Percentiles rank a stretch among this genome's conserved stretches.
phyloP scores from a whole-genome alignment of 2,888 invertebrate species.

The Eulithis prunata region DNA sequence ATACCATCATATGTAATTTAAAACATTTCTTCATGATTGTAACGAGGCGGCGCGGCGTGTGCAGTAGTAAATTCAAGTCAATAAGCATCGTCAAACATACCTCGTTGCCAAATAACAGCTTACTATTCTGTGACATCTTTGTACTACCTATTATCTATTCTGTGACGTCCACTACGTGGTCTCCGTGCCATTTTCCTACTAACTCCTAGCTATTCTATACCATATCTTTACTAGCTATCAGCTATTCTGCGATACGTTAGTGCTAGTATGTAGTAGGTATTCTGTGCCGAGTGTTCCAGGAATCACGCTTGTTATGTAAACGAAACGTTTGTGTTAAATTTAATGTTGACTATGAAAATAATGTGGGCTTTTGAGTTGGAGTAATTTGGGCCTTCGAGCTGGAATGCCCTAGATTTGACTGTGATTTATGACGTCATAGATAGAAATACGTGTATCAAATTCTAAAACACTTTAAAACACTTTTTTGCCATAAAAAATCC shows the following conservation, averaged over 20 bases:
- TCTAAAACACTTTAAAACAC: not conserved
- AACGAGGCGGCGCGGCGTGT: not conserved
- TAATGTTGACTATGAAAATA: conserved; percentile 29
- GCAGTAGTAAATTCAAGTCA: conserved; percentile 20
- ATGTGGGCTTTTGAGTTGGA: conserved; percentile 11
- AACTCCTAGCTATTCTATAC: conserved; percentile 3
- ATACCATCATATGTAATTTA: no score
- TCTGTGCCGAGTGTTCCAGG: conserved; percentile 23
- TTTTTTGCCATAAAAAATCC: conserved; percentile 21
- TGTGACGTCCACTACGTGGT: not conserved
- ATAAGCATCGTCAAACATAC: conserved; percentile 11
- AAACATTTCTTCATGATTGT: no score
- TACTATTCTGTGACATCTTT: conserved; percentile 1
- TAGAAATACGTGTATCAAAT: not conserved
- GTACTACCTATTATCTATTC: conserved; percentile 3
- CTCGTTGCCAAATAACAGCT: conserved; percentile 3
- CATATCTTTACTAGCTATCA: no score
- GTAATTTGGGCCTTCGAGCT: not conserved
- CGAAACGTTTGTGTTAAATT: conserved; percentile 29
- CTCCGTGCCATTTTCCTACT: not conserved
- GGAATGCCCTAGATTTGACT: not conserved
- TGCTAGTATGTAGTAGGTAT: not conserved
- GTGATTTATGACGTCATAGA: not conserved
- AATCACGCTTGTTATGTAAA: conserved; percentile 32
- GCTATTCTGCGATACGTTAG: not conserved